Evolutionary conservation across 2,888 invertebrate species (phyloP).

Genomic region (Protula sp.): DNA sequence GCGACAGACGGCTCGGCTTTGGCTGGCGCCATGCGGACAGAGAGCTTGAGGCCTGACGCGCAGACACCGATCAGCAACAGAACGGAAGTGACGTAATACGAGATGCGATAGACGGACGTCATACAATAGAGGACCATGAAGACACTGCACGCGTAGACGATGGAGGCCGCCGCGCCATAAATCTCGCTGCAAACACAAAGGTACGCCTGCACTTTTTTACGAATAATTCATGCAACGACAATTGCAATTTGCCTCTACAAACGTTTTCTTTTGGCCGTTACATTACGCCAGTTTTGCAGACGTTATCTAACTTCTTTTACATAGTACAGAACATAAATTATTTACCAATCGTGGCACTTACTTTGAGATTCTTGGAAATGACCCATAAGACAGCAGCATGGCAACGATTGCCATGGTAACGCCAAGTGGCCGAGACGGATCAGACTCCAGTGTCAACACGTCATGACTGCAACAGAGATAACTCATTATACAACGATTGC

Average conservation of each 20-base stretch:
- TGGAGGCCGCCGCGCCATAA: slow-evolving; percentile 11
- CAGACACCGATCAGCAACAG: slow-evolving; percentile 6
- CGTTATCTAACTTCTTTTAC: too few relatives aligned
- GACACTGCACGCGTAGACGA: slow-evolving; percentile 17
- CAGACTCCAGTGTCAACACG: slow-evolving; percentile 7
- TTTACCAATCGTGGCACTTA: too few relatives aligned
- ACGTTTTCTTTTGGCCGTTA: too few relatives aligned
- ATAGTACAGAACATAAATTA: too few relatives aligned
- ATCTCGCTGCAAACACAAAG: slow-evolving; percentile 6
- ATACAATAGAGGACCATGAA: slow-evolving; percentile 14
- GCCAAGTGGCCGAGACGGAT: slow-evolving; percentile 14
- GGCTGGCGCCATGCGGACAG: too few relatives aligned
- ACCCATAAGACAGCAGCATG: slow-evolving; percentile 10
- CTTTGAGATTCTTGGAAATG: slow-evolving; percentile 13
- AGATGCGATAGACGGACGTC: slow-evolving; percentile 14
- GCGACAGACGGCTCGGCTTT: too few relatives aligned
- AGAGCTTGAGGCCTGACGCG: background rate
- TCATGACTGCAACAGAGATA: too few relatives aligned
- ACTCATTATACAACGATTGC: slow-evolving; percentile 9
- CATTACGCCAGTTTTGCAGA: too few relatives aligned
- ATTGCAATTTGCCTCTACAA: too few relatives aligned
- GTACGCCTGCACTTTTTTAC: too few relatives aligned
- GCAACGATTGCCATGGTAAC: slow-evolving; percentile 11
- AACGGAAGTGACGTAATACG: slow-evolving; percentile 15
- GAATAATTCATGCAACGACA: too few relatives aligned